Evolutionary conservation across 1,140 invertebrate genomes (phyloP), one percentile per base, ranked within the genome.

Genomic region (Pachypsylla venusta): DNA sequence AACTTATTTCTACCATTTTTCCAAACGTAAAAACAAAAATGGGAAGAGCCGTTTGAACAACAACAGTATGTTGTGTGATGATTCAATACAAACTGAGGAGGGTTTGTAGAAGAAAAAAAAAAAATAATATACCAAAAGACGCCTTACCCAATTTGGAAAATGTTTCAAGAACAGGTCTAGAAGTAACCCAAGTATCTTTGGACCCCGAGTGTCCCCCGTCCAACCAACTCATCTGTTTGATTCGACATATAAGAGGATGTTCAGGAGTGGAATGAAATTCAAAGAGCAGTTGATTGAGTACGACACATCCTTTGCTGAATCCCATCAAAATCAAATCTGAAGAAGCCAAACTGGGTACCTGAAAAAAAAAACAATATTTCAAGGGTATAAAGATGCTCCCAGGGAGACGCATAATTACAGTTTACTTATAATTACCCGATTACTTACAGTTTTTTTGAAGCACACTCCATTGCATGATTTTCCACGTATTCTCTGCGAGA

Each of bases 231-330:
- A 93, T 85, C 60, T 79, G 76, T 59, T 76, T 75, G 27, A 86
- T 82, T 48, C 77, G 74, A 19, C 70, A 71, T 1, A 85, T 75
- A 3, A 81, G 79, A 16, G 79, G 82, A 5, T 79, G 68, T 0
- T 78, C 81, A 70, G 82, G 79, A 20, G 80, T 71, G 70, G 83
- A 80, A 67, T 85, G 79, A 70, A 91, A 83, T 70, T 93, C 89
- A 68, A 89, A 84, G 27, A 93, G 75, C 63, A 93, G 75, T 74
- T 93, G 89, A 76, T 93, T 93, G 58, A 93, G 76, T 57, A 93
- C 89, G 42, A 90, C 85, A 73, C 88, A 92, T 39, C 90, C 90
- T 77, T 93, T 93, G 70, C 89, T 93, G 70, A 93, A 93, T 1
- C 87, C 90, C 62, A 92, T 77, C 58, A 90, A 68, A 53, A 73